phyloP scores from a whole-genome alignment of 2,888 invertebrate genomes.

The Sturmia bella region DNA sequence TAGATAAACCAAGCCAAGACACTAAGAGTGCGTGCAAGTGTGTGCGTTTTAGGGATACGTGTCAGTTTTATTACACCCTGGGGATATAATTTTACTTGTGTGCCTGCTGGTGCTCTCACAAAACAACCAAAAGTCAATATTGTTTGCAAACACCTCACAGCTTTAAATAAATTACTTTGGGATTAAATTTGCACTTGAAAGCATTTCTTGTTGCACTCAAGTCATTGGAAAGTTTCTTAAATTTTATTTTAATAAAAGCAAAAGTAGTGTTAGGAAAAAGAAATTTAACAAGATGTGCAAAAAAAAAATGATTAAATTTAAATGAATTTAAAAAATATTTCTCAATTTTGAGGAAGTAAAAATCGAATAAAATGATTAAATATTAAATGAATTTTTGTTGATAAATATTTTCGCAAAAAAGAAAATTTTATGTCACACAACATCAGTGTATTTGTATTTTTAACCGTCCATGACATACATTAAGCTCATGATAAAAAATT shows the following conservation, averaged over 20 bases:
- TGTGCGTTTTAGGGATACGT: slow-evolving; percentile 50
- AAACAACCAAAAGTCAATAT: slow-evolving; percentile 44
- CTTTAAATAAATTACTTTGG: slow-evolving; percentile 44
- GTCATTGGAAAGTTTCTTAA: neutral
- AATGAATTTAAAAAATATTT: too few species aligned
- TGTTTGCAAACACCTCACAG: slow-evolving; percentile 38
- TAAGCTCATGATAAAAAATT: too few species aligned
- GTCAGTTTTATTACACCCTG: slow-evolving; percentile 63
- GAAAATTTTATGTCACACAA: too few species aligned
- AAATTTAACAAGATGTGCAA: too few species aligned
- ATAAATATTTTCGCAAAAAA: too few species aligned
- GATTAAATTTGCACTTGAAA: slow-evolving; percentile 47
- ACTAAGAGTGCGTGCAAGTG: neutral
- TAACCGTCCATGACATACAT: too few species aligned
- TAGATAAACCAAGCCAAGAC: too few species aligned
- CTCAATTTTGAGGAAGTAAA: too few species aligned
- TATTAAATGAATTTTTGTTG: too few species aligned
- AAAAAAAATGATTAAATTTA: too few species aligned
- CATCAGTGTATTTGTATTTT: too few species aligned
- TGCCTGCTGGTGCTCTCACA: slow-evolving; percentile 30
- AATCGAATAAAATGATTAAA: too few species aligned
- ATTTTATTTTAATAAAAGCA: slow-evolving; percentile 8
- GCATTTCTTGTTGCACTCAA: neutral
- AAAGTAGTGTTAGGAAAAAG: neutral
- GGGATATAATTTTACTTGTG: slow-evolving; percentile 50